Evolutionary conservation across 2,888 invertebrate genomes (phyloP).

Genomic region (Anoplius nigerrimus): DNA sequence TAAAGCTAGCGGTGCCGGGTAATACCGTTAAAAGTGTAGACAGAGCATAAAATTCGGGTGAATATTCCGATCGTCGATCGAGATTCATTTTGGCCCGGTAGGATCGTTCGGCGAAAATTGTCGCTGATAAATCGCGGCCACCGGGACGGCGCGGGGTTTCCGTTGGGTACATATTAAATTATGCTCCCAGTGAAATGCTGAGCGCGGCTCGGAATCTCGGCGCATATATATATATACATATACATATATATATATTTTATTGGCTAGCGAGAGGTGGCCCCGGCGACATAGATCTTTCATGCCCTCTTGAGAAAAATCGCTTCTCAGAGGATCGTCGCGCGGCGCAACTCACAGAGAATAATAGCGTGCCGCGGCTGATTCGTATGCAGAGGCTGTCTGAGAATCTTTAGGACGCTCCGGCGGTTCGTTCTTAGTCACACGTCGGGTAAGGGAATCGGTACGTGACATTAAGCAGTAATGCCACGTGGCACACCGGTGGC

Average conservation of each 20-base stretch:
- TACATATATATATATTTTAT: not conserved
- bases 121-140: no score
- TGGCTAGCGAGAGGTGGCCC: not conserved
- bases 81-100: no score
- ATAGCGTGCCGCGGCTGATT: conserved; percentile 36
- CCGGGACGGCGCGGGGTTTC: no score
- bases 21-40: not conserved
- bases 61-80: not conserved
- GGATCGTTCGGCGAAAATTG: no score
- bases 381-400: conserved; percentile 45
- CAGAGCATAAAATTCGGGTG: not conserved
- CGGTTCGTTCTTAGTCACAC: conserved; percentile 52
- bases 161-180: no score
- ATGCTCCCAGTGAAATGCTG: no score
- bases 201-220: no score
- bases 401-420: conserved; percentile 55
- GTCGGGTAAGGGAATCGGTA: conserved; percentile 57
- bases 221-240: no score
- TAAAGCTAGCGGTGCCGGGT: not conserved
- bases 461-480: conserved; percentile 60
- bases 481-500: conserved; percentile 39
- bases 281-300: conserved; percentile 6
- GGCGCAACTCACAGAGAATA: conserved; percentile 42
- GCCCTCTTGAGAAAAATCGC: conserved; percentile 35
- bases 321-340: conserved; percentile 9